Percentiles rank a stretch among this genome's conserved stretches.
These are phyloP conservation scores for Pseudococcus longispinus DNA, from an alignment of 2,888 invertebrate genomes.

Conservation along the genomic window DNA sequence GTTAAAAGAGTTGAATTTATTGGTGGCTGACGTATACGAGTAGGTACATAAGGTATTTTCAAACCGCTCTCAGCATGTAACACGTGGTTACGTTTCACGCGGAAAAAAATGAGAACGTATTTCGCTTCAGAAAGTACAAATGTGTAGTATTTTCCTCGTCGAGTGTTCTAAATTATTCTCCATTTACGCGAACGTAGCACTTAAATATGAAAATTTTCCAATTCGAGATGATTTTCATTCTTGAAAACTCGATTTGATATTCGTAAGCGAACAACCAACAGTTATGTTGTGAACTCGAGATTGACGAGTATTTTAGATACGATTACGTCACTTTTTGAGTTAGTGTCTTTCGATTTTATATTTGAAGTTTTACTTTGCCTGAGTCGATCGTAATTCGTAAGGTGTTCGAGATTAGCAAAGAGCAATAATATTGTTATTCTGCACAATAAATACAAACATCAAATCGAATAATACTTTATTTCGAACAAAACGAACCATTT, in stretches of 20 bases:
- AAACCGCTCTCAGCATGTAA: not conserved
- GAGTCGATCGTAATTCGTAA: no score
- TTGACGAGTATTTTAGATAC: not conserved
- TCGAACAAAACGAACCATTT: no score
- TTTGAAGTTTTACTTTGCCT: no score
- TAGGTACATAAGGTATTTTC: not conserved
- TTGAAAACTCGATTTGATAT: not conserved
- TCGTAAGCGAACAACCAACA: not conserved
- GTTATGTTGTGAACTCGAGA: no score
- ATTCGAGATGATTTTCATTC: not conserved
- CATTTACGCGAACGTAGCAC: not conserved
- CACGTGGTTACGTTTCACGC: not conserved
- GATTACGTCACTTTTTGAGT: not conserved
- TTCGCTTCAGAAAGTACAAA: not conserved
- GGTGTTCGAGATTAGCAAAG: no score
- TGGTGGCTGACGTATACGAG: not conserved
- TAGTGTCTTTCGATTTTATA: no score
- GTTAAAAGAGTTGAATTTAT: not conserved
- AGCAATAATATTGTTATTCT: no score
- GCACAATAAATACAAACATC: no score
- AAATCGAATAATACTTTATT: no score
- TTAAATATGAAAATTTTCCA: slow-evolving; percentile 7
- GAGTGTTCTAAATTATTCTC: not conserved
- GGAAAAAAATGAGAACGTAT: not conserved
- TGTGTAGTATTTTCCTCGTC: not conserved